Evolutionary conservation across 1,140 invertebrate genomes (phyloP), one percentile per base, ranked within the genome.

Genomic region (Heterodera schachtii): DNA sequence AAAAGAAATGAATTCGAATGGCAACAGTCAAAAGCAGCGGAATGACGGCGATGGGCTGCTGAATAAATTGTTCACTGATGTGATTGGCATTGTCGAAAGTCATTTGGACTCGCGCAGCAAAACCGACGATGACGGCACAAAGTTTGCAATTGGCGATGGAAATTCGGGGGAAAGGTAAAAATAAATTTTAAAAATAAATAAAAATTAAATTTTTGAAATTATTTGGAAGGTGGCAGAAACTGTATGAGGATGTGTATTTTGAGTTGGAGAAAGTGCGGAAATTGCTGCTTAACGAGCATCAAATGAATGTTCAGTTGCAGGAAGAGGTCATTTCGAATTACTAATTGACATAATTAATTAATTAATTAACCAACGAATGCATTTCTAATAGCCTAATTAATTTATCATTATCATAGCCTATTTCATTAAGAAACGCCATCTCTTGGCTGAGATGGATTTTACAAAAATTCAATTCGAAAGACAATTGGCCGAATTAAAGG

Each of bases 221-320:
- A 46, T 69, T 84, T 64, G 70, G 60, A 46, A 88, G 83, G 74
- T 88, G 89, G 87, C 89, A 89, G 21, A 78, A 90, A 77, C 74
- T 88, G 83, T 88, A 88, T 79, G 84, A 90, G 57, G 82, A 87
- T 70, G 70, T 90, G 70, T 88, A 88, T 77, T 79, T 82, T 43
- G 87, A 88, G 75, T 64, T 88, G 43, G 87, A 88, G 73, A 88
- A 88, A 71, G 78, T 89, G 5, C 67, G 87, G 19, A 84, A 85
- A 73, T 80, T 88, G 80, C 74, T 88, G 9, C 46, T 90, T 11
- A n/a, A 79, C 13, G 83, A 88, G 67, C 83, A 88, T 83, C 73
- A 87, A 47, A 87, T 88, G 49, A 89, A 87, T 69, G 73, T 85
- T 52, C 80, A 82, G 46, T 81, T 90, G 49, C 81, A 57, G 49